A percentile compares a stretch with the other conserved stretches of the same genome.
phyloP scores from a whole-genome alignment of 2,888 invertebrate species.

The Drosophila yooni region DNA sequence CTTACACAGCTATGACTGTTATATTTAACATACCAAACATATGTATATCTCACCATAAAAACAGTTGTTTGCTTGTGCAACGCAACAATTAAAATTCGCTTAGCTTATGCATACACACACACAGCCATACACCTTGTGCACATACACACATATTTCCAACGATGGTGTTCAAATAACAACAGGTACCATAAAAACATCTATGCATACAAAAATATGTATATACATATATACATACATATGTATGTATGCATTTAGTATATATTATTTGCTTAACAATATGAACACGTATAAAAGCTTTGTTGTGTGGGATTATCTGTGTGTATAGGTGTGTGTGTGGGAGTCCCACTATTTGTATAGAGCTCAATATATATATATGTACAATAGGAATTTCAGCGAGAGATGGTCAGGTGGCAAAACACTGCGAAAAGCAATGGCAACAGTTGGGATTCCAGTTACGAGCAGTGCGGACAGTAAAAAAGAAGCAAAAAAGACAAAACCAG shows the following conservation, averaged over 20 bases:
- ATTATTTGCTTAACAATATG: conserved; percentile 74
- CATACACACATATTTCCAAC: conserved; percentile 1
- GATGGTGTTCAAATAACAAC: conserved; percentile 17
- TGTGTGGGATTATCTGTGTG: conserved; percentile 2
- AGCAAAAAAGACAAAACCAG: neutral
- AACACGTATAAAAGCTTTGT: conserved; percentile 59
- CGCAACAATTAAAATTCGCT: conserved; percentile 9
- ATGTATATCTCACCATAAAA: neutral
- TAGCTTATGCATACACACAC: conserved; percentile 3
- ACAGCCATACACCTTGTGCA: neutral
- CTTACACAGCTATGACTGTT: neutral
- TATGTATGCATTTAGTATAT: conserved; percentile 14
- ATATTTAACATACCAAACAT: neutral
- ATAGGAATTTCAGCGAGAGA: conserved; percentile 43
- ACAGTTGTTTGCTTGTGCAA: neutral
- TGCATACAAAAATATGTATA: neutral
- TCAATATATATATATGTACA: conserved; percentile 16
- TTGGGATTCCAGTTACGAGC: conserved; percentile 37
- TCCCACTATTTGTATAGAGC: conserved; percentile 57
- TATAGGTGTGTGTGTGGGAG: conserved; percentile 14
- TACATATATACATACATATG: conserved; percentile 1
- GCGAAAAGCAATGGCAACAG: conserved; percentile 35
- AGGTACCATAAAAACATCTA: conserved; percentile 22
- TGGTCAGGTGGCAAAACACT: conserved; percentile 31
- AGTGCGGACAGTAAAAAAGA: conserved; percentile 11